phyloP scores from a whole-genome alignment of 2,797 vertebrate genomes.

The Tiaroga cobitis region DNA sequence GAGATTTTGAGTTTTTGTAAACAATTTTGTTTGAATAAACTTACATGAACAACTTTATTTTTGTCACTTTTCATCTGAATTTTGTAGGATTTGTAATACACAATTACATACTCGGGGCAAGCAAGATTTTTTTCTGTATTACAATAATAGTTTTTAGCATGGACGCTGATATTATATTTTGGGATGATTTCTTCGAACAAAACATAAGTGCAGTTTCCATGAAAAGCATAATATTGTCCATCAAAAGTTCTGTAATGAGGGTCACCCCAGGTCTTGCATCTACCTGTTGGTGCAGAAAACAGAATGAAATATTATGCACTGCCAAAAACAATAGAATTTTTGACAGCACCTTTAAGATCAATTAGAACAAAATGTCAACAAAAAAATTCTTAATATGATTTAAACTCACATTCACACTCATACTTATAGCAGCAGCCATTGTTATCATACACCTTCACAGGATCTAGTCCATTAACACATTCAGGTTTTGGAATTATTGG shows the following conservation, averaged over 20 bases:
- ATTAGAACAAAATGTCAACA: constrained; percentile 45
- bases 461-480: constrained; percentile 78
- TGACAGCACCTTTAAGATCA: constrained; percentile 62
- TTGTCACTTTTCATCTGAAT: constrained; percentile 68
- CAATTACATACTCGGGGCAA: constrained; percentile 74
- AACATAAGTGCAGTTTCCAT: constrained; percentile 90
- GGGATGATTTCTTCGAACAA: constrained; percentile 85
- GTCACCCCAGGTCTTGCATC: constrained; percentile 89
- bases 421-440: constrained; percentile 85
- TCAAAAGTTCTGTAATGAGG: constrained; percentile 91
- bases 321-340: neutral
- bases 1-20: too few species aligned
- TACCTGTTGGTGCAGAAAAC: constrained; percentile 72
- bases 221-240: constrained; percentile 88
- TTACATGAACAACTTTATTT: constrained; percentile 64
- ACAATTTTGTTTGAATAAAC: neutral
- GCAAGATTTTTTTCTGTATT: constrained; percentile 58
- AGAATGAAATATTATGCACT: neutral
- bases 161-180: constrained; percentile 76
- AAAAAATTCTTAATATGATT: too few species aligned
- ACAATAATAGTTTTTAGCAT: constrained; percentile 88
- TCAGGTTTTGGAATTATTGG: constrained; percentile 52
- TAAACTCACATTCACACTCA: constrained; percentile 87
- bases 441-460: constrained; percentile 74
- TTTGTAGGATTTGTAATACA: constrained; percentile 82